Conservation (phyloP, 2,888 invertebrate species). For the Odontothrips loti region DNA sequence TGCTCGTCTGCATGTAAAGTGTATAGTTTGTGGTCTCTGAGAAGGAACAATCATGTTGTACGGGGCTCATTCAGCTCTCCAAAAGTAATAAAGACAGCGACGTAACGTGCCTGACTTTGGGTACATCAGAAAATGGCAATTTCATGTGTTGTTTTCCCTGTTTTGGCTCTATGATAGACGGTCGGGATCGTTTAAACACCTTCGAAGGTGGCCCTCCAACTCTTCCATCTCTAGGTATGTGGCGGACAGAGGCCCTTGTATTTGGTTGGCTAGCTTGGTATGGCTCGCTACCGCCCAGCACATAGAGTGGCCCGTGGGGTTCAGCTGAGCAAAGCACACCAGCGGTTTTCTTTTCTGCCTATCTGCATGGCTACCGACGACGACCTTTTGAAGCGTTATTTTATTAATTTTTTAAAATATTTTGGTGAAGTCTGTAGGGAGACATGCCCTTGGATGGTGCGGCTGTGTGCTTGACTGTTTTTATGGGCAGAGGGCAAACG, state of each 20-base stretch:
- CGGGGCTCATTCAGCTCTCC: too few species aligned
- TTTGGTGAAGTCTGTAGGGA: background rate
- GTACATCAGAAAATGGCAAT: background rate
- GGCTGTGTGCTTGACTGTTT: too few species aligned
- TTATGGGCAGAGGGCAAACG: too few species aligned
- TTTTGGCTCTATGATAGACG: slow-evolving; percentile 8
- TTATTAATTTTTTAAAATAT: background rate
- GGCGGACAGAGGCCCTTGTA: background rate
- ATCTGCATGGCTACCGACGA: background rate
- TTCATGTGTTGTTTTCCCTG: slow-evolving; percentile 7
- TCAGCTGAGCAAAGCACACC: too few species aligned
- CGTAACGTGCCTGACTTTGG: too few species aligned
- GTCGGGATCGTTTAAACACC: slow-evolving; percentile 36
- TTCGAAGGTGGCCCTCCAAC: slow-evolving; percentile 42
- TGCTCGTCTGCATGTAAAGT: too few species aligned
- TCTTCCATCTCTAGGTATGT: slow-evolving; percentile 41
- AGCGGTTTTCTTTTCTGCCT: background rate
- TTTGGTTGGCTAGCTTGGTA: background rate
- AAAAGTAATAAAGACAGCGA: too few species aligned
- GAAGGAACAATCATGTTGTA: too few species aligned
- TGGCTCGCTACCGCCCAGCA: background rate
- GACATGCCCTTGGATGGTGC: too few species aligned
- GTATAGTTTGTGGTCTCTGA: too few species aligned
- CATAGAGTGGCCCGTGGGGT: too few species aligned
- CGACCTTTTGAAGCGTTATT: background rate